A percentile compares a stretch with the other conserved stretches of the same genome.
Conservation (phyloP, 2,888 invertebrate species). For the Machimus atricapillus region DNA sequence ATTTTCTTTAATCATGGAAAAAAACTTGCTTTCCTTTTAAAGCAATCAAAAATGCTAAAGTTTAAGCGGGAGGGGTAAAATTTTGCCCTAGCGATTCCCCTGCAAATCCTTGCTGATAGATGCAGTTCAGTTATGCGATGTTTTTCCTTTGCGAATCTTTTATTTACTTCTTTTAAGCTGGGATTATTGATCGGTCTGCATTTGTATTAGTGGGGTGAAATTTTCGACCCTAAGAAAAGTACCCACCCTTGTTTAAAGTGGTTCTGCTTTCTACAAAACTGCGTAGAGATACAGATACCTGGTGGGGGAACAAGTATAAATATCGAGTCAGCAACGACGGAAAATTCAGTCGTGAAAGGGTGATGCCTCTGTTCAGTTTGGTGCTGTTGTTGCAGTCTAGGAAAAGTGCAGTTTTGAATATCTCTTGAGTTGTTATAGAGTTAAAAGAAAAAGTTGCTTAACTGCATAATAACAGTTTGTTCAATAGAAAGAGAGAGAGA, state of each 20-base stretch:
- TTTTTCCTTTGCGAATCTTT: background rate
- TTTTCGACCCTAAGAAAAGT: background rate
- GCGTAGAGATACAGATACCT: background rate
- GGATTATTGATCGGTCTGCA: background rate
- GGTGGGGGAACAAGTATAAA: conserved; percentile 12
- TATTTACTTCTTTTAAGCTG: background rate
- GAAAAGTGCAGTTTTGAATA: background rate
- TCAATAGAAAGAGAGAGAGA: background rate
- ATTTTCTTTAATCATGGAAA: background rate
- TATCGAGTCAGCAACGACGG: background rate
- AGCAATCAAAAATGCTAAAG: background rate
- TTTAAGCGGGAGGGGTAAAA: background rate
- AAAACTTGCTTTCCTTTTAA: background rate
- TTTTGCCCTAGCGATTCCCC: background rate
- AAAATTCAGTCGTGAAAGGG: background rate
- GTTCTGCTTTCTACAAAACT: conserved; percentile 6
- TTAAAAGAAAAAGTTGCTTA: background rate
- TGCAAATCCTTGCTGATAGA: background rate
- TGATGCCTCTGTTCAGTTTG: background rate
- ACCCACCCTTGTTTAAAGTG: background rate
- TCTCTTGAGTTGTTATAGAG: background rate
- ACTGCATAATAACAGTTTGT: background rate
- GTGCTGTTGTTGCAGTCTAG: background rate
- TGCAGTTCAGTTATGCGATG: background rate
- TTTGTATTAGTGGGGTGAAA: background rate